These are phyloP conservation scores for Dicycla oo DNA, from an alignment of 2,888 invertebrate species.

Conservation along the genomic window DNA sequence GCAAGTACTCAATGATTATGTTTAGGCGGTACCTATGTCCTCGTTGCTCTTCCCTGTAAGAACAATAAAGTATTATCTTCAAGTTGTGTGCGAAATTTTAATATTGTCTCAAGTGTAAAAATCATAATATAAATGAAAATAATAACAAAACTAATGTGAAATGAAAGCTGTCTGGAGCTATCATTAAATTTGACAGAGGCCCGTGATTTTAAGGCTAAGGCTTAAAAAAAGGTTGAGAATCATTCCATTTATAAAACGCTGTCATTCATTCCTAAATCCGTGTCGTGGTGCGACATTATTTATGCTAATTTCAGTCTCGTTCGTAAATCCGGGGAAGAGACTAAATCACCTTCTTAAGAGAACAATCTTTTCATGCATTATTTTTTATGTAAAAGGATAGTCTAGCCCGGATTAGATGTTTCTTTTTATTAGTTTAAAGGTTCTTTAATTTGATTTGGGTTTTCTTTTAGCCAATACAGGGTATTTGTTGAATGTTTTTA, in stretches of 20 bases:
- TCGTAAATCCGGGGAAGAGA: constrained; percentile 55
- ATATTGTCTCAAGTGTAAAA: background rate
- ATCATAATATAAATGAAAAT: background rate
- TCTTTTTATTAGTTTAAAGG: constrained; percentile 14
- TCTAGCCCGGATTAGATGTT: constrained; percentile 19
- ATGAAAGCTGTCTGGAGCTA: constrained; percentile 3
- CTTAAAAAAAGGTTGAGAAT: constrained; percentile 15
- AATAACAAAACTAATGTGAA: background rate
- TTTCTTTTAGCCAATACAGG: background rate
- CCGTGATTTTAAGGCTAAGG: background rate
- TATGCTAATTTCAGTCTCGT: constrained; percentile 73
- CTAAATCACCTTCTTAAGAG: constrained; percentile 50
- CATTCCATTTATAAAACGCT: constrained; percentile 40
- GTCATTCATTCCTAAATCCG: constrained; percentile 53
- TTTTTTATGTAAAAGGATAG: constrained; percentile 32
- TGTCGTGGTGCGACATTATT: constrained; percentile 71
- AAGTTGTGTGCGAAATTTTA: background rate
- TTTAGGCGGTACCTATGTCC: background rate
- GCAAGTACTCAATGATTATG: background rate
- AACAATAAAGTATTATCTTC: background rate
- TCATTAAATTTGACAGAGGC: background rate
- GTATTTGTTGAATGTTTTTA: background rate
- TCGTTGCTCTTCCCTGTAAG: too few species aligned
- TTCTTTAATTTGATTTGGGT: background rate
- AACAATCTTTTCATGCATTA: constrained; percentile 31